Conservation (phyloP, 2,113 vertebrate genomes). For the Phasianus colchicus region DNA sequence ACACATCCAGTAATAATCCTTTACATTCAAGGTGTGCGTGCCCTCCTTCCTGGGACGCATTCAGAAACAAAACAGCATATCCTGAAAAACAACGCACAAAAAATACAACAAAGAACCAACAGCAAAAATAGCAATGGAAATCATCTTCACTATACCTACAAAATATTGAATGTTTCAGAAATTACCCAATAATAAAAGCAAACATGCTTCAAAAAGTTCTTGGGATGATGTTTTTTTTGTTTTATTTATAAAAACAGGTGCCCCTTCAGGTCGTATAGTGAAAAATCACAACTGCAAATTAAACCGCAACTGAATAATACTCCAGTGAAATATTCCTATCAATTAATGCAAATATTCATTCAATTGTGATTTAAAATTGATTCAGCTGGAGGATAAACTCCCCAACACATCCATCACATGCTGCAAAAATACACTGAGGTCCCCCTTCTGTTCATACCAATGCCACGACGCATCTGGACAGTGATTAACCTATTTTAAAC, state of each 20-base stretch:
- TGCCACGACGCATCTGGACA: not conserved
- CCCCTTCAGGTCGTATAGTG: conserved; percentile 54
- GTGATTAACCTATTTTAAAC: not conserved
- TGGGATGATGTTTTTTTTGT: conserved; percentile 5
- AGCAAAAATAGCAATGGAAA: not conserved
- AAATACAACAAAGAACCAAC: not conserved
- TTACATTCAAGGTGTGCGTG: not conserved
- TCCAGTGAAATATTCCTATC: conserved; percentile 19
- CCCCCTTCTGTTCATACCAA: conserved; percentile 39
- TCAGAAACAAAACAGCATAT: not conserved
- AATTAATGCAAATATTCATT: conserved; percentile 41
- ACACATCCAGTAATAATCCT: not conserved
- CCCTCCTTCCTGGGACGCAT: not conserved
- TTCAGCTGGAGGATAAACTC: conserved; percentile 3
- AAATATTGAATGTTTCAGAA: not conserved
- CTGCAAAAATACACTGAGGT: conserved; percentile 42
- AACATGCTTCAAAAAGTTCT: not conserved
- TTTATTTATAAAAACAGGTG: conserved; percentile 71
- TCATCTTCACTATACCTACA: not conserved
- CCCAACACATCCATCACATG: not conserved
- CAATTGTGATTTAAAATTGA: not conserved
- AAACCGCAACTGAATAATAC: conserved; percentile 23
- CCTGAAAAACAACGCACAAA: not conserved
- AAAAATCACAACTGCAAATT: conserved; percentile 60
- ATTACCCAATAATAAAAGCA: not conserved